A percentile compares a stretch with the other conserved stretches of the same genome.
Evolutionary conservation across 2,797 vertebrate species (phyloP).

Genomic region (Urocyon cinereoargenteus): DNA sequence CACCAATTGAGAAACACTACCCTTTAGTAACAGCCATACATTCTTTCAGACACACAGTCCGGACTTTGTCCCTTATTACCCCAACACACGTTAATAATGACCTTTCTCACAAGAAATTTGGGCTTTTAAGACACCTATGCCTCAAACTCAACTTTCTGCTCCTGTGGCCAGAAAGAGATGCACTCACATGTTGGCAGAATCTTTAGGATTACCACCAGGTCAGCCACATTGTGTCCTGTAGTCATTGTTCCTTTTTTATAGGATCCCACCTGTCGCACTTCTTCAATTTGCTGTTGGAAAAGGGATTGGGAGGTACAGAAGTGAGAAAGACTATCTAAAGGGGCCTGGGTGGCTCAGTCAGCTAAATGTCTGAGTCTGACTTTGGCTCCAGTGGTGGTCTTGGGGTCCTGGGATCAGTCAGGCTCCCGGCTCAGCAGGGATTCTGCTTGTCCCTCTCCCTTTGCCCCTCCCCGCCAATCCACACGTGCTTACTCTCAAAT

Average conservation of each 20-base stretch:
- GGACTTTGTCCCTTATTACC: neutral
- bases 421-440: neutral
- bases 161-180: rapidly evolving
- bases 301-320: neutral
- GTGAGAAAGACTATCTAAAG: neutral
- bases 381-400: neutral
- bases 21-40: neutral
- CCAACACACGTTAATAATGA: neutral
- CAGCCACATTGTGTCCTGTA: conserved; percentile 96
- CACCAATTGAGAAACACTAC: neutral
- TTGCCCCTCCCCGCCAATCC: neutral
- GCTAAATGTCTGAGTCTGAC: neutral
- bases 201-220: conserved; percentile 97
- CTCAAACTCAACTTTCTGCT: neutral
- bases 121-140: neutral
- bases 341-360: neutral
- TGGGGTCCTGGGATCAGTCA: neutral
- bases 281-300: conserved; percentile 96
- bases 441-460: neutral
- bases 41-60: neutral
- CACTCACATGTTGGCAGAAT: conserved; percentile 96
- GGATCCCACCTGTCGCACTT: conserved; percentile 97
- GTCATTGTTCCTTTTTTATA: conserved; percentile 99
- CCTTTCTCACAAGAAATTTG: neutral
- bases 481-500: neutral